These are phyloP conservation scores for Clanis bilineata DNA, from an alignment of 2,888 invertebrate species.

Conservation along the genomic window DNA sequence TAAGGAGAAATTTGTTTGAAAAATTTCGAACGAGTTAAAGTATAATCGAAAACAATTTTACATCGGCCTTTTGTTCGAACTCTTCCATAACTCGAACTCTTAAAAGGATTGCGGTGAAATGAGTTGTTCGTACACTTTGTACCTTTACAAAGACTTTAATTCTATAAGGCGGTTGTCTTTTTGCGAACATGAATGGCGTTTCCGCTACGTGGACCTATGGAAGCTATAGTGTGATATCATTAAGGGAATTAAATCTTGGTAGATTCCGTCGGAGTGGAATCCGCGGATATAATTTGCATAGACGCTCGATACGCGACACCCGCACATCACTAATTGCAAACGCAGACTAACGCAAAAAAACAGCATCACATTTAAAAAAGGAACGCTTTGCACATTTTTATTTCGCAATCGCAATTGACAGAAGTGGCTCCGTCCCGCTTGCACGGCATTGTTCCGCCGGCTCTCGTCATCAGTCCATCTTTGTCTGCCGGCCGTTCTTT, in stretches of 20 bases:
- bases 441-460: constrained; percentile 68
- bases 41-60: constrained; percentile 60
- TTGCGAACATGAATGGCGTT: constrained; percentile 53
- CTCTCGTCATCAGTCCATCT: constrained; percentile 79
- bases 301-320: constrained; percentile 68
- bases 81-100: constrained; percentile 56
- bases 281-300: constrained; percentile 60
- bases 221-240: constrained; percentile 7
- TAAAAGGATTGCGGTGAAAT: constrained; percentile 65
- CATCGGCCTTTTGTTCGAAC: constrained; percentile 57
- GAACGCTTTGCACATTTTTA: constrained; percentile 80
- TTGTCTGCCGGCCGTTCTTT: constrained; percentile 75
- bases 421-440: constrained; percentile 71
- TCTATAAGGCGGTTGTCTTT: constrained; percentile 59
- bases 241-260: constrained; percentile 16
- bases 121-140: constrained; percentile 33
- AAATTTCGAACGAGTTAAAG: constrained; percentile 30
- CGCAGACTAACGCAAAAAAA: constrained; percentile 80
- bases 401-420: constrained; percentile 73
- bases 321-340: constrained; percentile 81
- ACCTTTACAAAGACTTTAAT: constrained; percentile 31
- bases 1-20: constrained; percentile 29
- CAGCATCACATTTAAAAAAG: constrained; percentile 78
- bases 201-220: constrained; percentile 40
- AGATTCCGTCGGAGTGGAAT: neutral